Base-by-base conservation (phyloP, 2,797 vertebrate genomes). In the Melanotaenia boesemani region DNA sequence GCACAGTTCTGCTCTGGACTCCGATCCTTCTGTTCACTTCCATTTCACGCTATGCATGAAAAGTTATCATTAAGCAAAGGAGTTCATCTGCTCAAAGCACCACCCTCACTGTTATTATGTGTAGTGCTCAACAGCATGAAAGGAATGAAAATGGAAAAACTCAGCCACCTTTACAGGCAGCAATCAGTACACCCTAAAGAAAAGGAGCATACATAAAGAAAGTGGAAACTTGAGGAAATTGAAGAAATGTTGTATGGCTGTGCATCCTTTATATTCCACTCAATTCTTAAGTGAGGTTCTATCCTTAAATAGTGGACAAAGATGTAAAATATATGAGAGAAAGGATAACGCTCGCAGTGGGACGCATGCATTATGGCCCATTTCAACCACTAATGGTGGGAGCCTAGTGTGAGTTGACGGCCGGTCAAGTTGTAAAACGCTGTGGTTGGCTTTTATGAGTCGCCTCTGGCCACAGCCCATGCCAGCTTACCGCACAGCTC, bases 331-430 rank as follows among this genome's bases (percentile, higher is more conserved):
- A 73, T 74, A 77, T 76, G 69, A 26, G 56, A 22, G 63, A 66
- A 57, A 50, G 73, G 58, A 67, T 28, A 58, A 56, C 59, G 58
- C 60, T 76, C 62, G 69, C 72, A 72, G 78, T 73, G 72, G 80
- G 80, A 81, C 39, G 59, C 64, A 64, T 79, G 63, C 48, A 54
- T 76, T 73, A 66, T 63, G 30, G 82, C 68, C 79, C 83, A 81
- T 69, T 89, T 78, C 77, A 79, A 90, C 88, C 85, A 32, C 90
- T 87, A 90, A 91, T 87, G 70, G 71, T 30, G 37, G 41, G 32
- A 74, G 74, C 77, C 79, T 52, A 46, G 74, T 79, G 86, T 82
- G 76, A 50, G 72, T 44, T 75, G 68, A 62, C 7, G 64, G 66
- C 80, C 46, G 4, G 77, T 68, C 79, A 89, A 74, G 80, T 83